Base-by-base conservation (phyloP, 2,113 vertebrate species). In the Carettochelys insculpta region DNA sequence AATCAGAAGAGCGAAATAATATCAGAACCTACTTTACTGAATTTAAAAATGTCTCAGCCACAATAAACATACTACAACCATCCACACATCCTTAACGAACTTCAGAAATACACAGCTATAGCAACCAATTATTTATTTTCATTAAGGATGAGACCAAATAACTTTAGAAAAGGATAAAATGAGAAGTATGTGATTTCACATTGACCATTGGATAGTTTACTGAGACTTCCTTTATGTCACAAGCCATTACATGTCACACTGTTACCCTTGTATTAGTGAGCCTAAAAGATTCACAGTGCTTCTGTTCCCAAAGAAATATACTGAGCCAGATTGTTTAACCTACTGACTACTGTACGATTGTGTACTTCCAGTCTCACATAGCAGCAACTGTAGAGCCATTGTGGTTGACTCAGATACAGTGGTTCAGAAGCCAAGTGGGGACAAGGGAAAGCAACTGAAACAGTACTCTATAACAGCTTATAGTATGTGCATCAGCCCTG, bases 1-100 rank as follows among this genome's bases (percentile, higher is more conserved):
- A 54, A 94, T 34, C 82, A 96, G 90, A 94, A 96, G 24, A 96
- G 92, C 5, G 94, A 87, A 94, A 95, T 2, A 71, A 92, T 54
- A 97, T 97, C 95, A 97, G 93, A 97, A 97, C 47, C 96, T 92
- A 93, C 84, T 95, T 93, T 80, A 92, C 50, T 58, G n/a, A 91
- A 87, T 88, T 47, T 85, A 45, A 77, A 43, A 16, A 24, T 25
- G 51, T 45, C 29, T 61, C 56, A 38, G 89, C n/a, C 47, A 81
- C 22, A 90, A 68, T 8, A 92, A 22, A 45, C 41, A 25, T 4
- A 48, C 85, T 4, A 87, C 53, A 88, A 71, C n/a, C n/a, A n/a
- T 87, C 31, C 78, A 82, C 82, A 90, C 14, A 79, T 3, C 61
- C 11, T 0, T 6, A 83, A 83, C 87, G 85, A 88, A 38, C 27